Evolutionary conservation across 2,888 invertebrate genomes (phyloP), one percentile per base, ranked within the genome.

Genomic region (Nomada ferruginata): DNA sequence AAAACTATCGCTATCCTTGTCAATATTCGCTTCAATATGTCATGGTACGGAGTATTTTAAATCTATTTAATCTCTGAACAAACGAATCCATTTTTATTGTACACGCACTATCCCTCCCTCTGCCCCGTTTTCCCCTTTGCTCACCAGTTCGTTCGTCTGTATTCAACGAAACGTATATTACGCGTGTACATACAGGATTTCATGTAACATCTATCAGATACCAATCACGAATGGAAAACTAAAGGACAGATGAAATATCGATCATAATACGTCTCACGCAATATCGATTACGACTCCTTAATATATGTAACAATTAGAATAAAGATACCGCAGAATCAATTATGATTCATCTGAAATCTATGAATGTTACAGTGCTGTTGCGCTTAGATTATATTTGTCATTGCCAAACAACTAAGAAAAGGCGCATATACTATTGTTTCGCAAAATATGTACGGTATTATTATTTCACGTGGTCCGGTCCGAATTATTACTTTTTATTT

Each of bases 1-100:
- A 44, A 82, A 44, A 13, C 13, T 79, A 82, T 80, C 60, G 60
- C 18, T 66, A 55, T 57, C 81, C 68, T 64, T 79, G 70, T 69
- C 42, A 79, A 80, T 74, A 79, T 77, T 76, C 77, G 57, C 65
- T 68, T 66, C 65, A 81, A 80, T 64, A 76, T 72, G 82, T 87
- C 87, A 89, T 87, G 89, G 86, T 87, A 87, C 69, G 82, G 82
- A 87, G 73, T 84, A 85, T 83, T 85, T 68, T 74, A 44, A 83
- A 72, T 78, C 73, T 61, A 82, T 75, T 79, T 82, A 78, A 65
- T 78, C 78, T 82, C 83, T 78, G 68, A 78, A 82, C 71, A 72
- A 82, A 78, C 72, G 57, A 61, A 72, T 69, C 71, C 64, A 42
- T 61, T 57, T 70, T 55, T 82, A 82, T 82, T 75, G 18, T 72